A percentile compares a stretch with the other conserved stretches of the same genome.
phyloP scores from a whole-genome alignment of 1,140 invertebrate species.

The Zaprionus inermis region DNA sequence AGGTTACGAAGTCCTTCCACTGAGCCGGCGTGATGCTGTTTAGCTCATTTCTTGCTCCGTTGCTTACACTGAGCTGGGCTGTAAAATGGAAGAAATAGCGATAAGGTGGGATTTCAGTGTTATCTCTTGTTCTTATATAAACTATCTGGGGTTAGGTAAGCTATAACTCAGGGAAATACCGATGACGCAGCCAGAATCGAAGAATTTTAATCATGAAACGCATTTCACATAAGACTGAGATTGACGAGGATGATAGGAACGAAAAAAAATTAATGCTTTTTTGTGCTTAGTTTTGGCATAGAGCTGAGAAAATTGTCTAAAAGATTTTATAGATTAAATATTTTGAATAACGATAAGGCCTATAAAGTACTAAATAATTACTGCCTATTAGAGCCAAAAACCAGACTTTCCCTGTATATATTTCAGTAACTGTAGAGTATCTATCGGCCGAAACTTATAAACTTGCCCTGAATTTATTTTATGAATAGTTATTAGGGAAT shows the following conservation, averaged over 20 bases:
- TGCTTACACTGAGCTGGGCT: constrained; percentile 39
- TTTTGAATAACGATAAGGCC: no score
- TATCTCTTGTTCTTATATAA: background rate
- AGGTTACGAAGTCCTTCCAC: constrained; percentile 57
- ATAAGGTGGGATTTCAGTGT: constrained; percentile 1
- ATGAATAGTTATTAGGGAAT: constrained; percentile 18
- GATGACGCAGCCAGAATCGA: background rate
- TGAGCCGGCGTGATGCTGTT: constrained; percentile 44
- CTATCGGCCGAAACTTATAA: background rate
- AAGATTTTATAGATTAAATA: background rate
- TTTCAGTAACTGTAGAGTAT: background rate
- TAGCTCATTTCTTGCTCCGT: constrained; percentile 31
- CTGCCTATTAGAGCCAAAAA: no score
- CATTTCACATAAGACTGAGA: background rate
- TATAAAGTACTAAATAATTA: background rate
- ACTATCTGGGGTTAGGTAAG: background rate
- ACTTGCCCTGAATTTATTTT: background rate
- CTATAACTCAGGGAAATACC: background rate
- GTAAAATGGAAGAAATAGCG: background rate
- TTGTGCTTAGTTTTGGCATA: background rate
- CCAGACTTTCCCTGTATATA: no score
- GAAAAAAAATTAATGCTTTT: background rate
- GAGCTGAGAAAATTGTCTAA: background rate
- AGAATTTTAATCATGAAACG: background rate
- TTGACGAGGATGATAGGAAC: background rate